A percentile compares a stretch with the other conserved stretches of the same genome.
These are phyloP conservation scores for Folsomia manolachei DNA, from an alignment of 2,888 invertebrate species.

Conservation along the genomic window DNA sequence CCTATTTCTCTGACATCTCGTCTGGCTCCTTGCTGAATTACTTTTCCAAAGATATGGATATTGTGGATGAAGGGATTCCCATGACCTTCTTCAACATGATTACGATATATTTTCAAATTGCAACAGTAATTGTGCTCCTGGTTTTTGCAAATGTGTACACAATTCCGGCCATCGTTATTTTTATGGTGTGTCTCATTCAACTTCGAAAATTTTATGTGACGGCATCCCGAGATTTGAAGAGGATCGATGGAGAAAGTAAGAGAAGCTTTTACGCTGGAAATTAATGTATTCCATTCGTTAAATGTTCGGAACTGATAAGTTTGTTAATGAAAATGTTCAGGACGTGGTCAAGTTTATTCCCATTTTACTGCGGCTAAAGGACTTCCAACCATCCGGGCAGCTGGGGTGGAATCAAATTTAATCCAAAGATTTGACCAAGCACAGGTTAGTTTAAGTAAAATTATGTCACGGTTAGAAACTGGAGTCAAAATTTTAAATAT, in stretches of 20 bases:
- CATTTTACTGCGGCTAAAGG: not conserved
- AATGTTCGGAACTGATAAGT: not conserved
- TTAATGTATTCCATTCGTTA: too few species aligned
- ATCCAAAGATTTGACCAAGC: not conserved
- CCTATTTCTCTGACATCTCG: not conserved
- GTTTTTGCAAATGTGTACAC: not conserved
- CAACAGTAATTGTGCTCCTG: not conserved
- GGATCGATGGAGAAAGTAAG: not conserved
- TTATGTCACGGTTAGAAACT: too few species aligned
- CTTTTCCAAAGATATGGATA: not conserved
- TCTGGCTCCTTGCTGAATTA: not conserved
- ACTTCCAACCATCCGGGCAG: not conserved
- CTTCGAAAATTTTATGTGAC: not conserved
- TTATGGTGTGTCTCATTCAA: not conserved
- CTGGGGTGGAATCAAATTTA: not conserved
- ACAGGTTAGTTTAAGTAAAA: not conserved
- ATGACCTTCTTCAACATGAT: not conserved
- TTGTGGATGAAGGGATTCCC: not conserved
- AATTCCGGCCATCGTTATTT: not conserved
- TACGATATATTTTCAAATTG: constrained; percentile 5
- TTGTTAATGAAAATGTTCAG: not conserved
- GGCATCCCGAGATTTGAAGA: not conserved
- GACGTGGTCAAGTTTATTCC: not conserved
- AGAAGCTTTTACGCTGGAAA: too few species aligned
- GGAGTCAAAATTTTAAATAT: not conserved